Evolutionary conservation across 2,797 vertebrate genomes (phyloP).

Genomic region (Eulemur rubriventer): DNA sequence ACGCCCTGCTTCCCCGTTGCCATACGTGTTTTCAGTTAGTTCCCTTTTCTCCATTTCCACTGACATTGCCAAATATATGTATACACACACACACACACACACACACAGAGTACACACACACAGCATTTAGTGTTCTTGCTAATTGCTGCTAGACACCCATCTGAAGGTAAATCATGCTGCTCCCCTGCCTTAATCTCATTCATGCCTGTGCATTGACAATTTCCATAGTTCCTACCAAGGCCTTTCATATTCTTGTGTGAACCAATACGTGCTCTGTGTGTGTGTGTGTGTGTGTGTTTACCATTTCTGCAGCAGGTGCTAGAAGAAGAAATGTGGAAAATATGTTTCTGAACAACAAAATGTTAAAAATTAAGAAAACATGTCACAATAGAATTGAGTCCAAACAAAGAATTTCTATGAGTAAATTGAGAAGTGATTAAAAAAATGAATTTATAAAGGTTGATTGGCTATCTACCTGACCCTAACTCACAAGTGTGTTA

Average conservation of each 20-base stretch:
- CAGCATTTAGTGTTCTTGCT: no score
- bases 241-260: accelerated
- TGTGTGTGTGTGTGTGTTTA: background rate
- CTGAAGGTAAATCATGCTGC: accelerated
- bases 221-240: background rate
- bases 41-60: no score
- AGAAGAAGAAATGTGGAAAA: background rate
- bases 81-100: no score
- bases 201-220: background rate
- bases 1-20: background rate
- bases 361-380: background rate
- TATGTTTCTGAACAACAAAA: background rate
- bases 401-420: background rate
- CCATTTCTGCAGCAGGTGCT: background rate
- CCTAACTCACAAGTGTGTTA: background rate
- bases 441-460: background rate
- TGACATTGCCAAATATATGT: no score
- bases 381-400: background rate
- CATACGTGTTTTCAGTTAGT: accelerated
- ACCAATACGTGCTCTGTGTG: no score
- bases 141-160: accelerated
- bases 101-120: no score
- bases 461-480: background rate
- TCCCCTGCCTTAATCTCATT: background rate
- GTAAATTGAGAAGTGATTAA: background rate